Evolutionary conservation across 2,797 vertebrate genomes (phyloP), one percentile per base, ranked within the genome.

Genomic region (Enoplosus armatus): DNA sequence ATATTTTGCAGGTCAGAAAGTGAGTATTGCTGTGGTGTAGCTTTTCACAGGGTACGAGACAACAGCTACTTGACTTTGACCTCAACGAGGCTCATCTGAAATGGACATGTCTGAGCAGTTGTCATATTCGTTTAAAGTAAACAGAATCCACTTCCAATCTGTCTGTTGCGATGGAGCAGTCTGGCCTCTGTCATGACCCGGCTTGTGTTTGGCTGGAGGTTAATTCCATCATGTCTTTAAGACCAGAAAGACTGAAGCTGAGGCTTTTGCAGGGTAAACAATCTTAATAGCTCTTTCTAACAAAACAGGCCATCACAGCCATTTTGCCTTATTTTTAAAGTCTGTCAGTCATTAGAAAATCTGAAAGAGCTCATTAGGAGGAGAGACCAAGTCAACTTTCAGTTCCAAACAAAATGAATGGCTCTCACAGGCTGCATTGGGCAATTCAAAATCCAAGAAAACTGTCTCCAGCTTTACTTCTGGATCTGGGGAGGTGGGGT

Each of bases 151-250:
- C 72, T 89, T 86, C 65, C 71, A 45, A 70, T 83, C 77, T 45
- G 77, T 86, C 81, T 54, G 33, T 75, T 88, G 59, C 45, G 82
- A 78, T 73, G 68, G 86, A 92, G 85, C 64, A 74, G 89, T 92
- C 87, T 92, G 91, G 77, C 90, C 90, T 89, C 70, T 54, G 53
- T 82, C 61, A 11, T 86, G 89, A 93, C 86, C 90, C 68, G 7
- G 68, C 87, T 85, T 67, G 79, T 81, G 85, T 87, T 85, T 75
- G 75, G 70, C 76, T 82, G 71, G 59, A 75, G 66, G 81, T 84
- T 82, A 85, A 83, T 64, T 86, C 84, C 64, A 29, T 77, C 71
- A 69, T 63, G 72, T 87, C 75, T 81, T 82, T 60, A 65, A 87
- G 64, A 39, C 35, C 66, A 45, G 66, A 85, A 72, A 80, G 50